Evolutionary conservation across 2,888 invertebrate genomes (phyloP).

Genomic region (Mythimna loreyi): DNA sequence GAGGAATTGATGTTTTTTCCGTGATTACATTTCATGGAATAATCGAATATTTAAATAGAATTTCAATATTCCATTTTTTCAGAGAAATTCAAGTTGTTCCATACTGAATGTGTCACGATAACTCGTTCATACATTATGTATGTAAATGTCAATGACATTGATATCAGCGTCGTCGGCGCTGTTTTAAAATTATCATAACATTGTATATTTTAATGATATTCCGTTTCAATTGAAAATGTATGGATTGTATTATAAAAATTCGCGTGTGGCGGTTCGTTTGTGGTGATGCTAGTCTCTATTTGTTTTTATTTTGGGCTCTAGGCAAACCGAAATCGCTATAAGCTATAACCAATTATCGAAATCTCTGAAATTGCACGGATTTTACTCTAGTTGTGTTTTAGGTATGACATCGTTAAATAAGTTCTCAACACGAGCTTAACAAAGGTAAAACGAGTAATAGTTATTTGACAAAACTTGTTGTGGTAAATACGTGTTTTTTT

Average conservation of each 20-base stretch:
- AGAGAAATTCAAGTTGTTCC: conserved; percentile 20
- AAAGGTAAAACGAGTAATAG: no score
- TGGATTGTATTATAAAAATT: conserved; percentile 8
- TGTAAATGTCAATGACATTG: conserved; percentile 62
- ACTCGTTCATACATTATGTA: conserved; percentile 56
- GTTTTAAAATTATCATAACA: conserved; percentile 61
- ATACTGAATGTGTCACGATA: conserved; percentile 47
- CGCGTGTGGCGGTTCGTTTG: not conserved
- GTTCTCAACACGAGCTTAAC: no score
- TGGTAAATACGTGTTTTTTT: no score
- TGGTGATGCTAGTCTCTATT: not conserved
- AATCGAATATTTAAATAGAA: conserved; percentile 31
- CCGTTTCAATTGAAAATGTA: conserved; percentile 50
- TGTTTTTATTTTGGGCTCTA: not conserved
- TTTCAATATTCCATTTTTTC: conserved; percentile 28
- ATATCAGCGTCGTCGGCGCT: conserved; percentile 43
- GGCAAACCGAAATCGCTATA: no score
- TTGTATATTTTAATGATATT: conserved; percentile 59
- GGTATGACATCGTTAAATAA: no score
- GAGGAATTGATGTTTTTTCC: not conserved
- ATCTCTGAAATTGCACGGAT: no score
- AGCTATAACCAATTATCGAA: no score
- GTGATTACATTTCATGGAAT: not conserved
- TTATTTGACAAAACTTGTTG: no score
- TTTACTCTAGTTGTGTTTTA: no score